Evolutionary conservation across 2,797 vertebrate species (phyloP).

Genomic region (Potorous gilbertii): DNA sequence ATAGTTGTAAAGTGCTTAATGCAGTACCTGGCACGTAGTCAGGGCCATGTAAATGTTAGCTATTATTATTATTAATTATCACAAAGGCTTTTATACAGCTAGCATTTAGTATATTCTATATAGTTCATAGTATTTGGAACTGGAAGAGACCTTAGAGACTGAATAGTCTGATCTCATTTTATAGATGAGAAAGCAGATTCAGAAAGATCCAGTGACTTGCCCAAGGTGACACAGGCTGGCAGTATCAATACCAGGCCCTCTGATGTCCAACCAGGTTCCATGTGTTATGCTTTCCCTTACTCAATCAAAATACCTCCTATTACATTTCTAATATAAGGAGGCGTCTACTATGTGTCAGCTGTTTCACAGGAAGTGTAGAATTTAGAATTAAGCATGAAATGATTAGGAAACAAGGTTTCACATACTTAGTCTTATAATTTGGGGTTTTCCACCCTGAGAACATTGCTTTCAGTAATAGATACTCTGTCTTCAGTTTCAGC

Average conservation of each 20-base stretch:
- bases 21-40: neutral
- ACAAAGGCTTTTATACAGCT: neutral
- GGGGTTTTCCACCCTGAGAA: conserved; percentile 58
- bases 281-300: neutral
- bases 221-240: neutral
- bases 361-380: conserved; percentile 11
- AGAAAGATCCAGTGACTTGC: neutral
- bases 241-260: neutral
- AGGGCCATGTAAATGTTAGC: neutral
- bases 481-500: conserved; percentile 17
- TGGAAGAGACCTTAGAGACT: neutral
- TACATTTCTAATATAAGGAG: neutral
- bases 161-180: neutral
- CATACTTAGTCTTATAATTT: conserved; percentile 25
- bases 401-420: conserved; percentile 39
- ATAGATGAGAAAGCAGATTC: neutral
- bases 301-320: neutral
- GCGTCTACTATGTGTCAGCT: neutral
- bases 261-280: neutral
- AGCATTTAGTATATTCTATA: neutral
- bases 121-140: neutral
- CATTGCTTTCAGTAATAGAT: conserved; percentile 42
- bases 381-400: neutral
- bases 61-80: neutral
- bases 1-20: neutral